Evolutionary conservation across 2,888 invertebrate genomes (phyloP).

Genomic region (Tenodera sinensis): DNA sequence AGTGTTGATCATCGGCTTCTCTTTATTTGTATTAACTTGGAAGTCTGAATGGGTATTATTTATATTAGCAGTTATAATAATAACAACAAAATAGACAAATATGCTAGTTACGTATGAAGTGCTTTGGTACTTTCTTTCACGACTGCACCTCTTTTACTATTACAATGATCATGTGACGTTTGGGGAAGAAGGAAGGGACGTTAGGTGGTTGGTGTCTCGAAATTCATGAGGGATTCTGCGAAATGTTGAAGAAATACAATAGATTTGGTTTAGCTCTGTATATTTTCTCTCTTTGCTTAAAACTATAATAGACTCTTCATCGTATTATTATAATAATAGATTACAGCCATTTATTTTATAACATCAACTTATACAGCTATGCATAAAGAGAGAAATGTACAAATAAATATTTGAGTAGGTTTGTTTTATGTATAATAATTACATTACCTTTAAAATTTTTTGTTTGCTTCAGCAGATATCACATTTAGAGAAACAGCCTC

Average conservation of each 20-base stretch:
- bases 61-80: too few species aligned
- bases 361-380: constrained; percentile 44
- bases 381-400: constrained; percentile 43
- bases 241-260: neutral
- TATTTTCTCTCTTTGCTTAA: constrained; percentile 40
- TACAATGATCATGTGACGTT: too few species aligned
- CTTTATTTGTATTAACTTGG: too few species aligned
- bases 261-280: constrained; percentile 27
- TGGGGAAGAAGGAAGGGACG: too few species aligned
- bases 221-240: neutral
- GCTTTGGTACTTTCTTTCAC: too few species aligned
- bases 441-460: constrained; percentile 22
- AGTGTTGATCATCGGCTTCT: too few species aligned
- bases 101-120: too few species aligned
- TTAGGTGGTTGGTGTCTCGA: too few species aligned
- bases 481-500: constrained; percentile 50
- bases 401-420: constrained; percentile 41
- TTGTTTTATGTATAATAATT: constrained; percentile 24
- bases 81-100: too few species aligned
- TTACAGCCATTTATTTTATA: constrained; percentile 36
- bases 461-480: constrained; percentile 41
- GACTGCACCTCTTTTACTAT: too few species aligned
- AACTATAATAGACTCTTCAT: constrained; percentile 28
- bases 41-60: too few species aligned
- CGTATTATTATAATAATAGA: constrained; percentile 29